Base-by-base conservation (phyloP, 2,797 vertebrate genomes). In the Tiaroga cobitis region DNA sequence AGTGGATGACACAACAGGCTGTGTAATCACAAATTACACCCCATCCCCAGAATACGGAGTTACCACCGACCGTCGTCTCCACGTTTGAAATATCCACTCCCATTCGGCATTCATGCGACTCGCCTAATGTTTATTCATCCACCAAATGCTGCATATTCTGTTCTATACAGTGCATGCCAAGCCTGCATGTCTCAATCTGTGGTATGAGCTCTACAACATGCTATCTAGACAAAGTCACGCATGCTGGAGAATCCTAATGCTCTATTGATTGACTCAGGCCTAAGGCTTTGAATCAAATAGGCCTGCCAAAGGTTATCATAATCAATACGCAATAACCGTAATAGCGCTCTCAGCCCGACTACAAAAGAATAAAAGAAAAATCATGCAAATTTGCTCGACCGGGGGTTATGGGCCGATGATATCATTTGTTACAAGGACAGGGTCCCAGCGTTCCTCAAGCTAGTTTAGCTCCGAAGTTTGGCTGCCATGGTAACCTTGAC, bases 241-340 rank as follows among this genome's bases (percentile, higher is more conserved):
- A 51, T 87, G 85, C 69, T 75, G 73, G 9, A 51, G 83, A 88
- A 86, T 90, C 73, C 81, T 87, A 90, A 90, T 90, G 87, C 74
- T 76, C 41, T 85, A 90, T 90, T 72, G 87, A 90, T 90, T 83
- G 74, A 81, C 29, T 85, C 46, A 21, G 24, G 16, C 72, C 83
- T 76, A 81, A 86, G 69, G 63, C 73, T 86, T 86, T 84, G 67
- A 85, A 80, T 83, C 80, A 80, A 65, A 77, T 34, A 54, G 74
- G 75, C 84, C 87, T 87, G 85, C 77, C 84, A 87, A 87, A 86
- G 87, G 86, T 87, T 82, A 87, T 87, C 72, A 46, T 82, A 87
- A 90, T 90, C 87, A 88, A 90, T 90, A 90, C 65, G 81, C 84
- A 88, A 88, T 90, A 90, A 90, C 89, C 51, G 54, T 88, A 87